A percentile compares a stretch with the other conserved stretches of the same genome.
Evolutionary conservation across 2,888 invertebrate species (phyloP).

Genomic region (Nomada fucata): DNA sequence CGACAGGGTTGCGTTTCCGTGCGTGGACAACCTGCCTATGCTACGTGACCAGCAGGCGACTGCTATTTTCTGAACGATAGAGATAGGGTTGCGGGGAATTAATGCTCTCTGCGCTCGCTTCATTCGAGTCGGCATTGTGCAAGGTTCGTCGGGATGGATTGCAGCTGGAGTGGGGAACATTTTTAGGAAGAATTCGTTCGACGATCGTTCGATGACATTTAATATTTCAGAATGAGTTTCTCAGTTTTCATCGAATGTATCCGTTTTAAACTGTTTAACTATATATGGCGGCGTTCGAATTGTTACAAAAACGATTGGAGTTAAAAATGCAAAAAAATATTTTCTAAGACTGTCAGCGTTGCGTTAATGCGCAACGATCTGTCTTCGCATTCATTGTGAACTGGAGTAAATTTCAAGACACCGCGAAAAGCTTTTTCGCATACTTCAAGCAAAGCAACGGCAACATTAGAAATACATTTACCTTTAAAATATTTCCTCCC

Average conservation of each 20-base stretch:
- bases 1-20: background rate
- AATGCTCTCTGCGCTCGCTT: background rate
- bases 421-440: background rate
- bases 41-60: slow-evolving; percentile 23
- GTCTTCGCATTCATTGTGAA: too few relatives aligned
- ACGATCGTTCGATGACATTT: background rate
- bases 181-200: background rate
- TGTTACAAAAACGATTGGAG: too few relatives aligned
- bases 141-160: background rate
- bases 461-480: background rate
- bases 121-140: background rate
- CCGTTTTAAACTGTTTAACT: too few relatives aligned
- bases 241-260: too few relatives aligned
- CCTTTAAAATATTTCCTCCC: background rate
- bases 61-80: slow-evolving; percentile 24
- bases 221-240: background rate
- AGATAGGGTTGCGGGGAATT: background rate
- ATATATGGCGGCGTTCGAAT: too few relatives aligned
- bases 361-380: too few relatives aligned
- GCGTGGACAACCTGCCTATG: background rate
- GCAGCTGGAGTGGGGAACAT: background rate
- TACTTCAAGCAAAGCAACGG: too few relatives aligned
- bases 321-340: too few relatives aligned
- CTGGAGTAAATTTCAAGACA: background rate
- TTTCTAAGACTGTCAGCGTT: too few relatives aligned